phyloP scores from a whole-genome alignment of 2,113 vertebrate genomes.

The Felis catus region DNA sequence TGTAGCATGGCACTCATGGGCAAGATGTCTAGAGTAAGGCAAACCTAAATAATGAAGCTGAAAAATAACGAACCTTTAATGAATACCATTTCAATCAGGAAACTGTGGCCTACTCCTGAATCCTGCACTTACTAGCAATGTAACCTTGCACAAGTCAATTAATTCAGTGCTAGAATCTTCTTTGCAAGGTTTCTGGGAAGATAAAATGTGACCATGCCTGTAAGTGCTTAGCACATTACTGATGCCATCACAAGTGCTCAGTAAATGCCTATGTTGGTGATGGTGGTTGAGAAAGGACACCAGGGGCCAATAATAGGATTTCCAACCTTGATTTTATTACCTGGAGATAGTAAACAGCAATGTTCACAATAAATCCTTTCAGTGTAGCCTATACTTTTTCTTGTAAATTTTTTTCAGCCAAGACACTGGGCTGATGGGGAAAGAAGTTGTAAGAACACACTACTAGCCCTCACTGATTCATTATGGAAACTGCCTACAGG shows the following conservation, averaged over 20 bases:
- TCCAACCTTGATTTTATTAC: not conserved
- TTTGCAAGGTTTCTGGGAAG: not conserved
- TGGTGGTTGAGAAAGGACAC: not conserved
- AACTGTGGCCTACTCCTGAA: not conserved
- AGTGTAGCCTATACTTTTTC: not conserved
- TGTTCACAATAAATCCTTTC: not conserved
- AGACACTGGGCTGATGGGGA: not conserved
- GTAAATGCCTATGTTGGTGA: not conserved
- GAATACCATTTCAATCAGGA: not conserved
- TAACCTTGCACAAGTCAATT: not conserved
- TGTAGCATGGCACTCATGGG: too few relatives aligned
- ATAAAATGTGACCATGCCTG: not conserved
- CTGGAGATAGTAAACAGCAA: not conserved
- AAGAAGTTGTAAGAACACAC: not conserved
- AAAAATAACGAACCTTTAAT: not conserved
- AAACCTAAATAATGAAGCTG: not conserved
- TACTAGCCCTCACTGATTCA: not conserved
- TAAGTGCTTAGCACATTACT: not conserved
- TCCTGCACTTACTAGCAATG: not conserved
- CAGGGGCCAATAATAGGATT: not conserved
- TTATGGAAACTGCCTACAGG: not conserved
- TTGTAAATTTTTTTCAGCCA: not conserved
- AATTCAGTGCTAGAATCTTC: not conserved
- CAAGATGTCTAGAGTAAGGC: not conserved
- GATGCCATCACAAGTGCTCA: not conserved